A percentile compares a stretch with the other conserved stretches of the same genome.
Conservation (phyloP, 2,797 vertebrate species). For the Falco naumanni region DNA sequence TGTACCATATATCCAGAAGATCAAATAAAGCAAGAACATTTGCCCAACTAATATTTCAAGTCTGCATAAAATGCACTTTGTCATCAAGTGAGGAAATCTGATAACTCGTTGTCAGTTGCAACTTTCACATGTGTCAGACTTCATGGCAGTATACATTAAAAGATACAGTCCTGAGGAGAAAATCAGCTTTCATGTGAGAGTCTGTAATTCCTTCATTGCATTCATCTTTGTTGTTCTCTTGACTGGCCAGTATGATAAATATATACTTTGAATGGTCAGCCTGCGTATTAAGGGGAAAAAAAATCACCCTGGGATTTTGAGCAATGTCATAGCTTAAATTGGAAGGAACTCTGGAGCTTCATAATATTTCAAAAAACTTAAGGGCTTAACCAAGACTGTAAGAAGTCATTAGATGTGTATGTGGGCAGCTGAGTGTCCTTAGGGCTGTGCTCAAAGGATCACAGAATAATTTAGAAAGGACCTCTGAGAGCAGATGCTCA, state of each 20-base stretch:
- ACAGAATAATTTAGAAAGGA: neutral
- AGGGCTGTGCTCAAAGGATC: neutral
- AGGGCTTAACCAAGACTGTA: neutral
- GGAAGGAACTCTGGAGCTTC: neutral
- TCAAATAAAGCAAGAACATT: neutral
- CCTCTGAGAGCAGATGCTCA: neutral
- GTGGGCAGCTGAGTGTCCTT: neutral
- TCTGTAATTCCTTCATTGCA: neutral
- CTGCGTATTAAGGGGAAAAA: neutral
- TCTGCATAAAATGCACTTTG: neutral
- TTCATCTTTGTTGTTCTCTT: fast-evolving
- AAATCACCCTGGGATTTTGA: neutral
- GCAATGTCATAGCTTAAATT: neutral
- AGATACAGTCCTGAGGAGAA: neutral
- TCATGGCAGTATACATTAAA: neutral
- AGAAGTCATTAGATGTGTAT: neutral
- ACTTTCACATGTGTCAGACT: fast-evolving
- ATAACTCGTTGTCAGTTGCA: neutral
- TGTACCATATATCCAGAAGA: neutral
- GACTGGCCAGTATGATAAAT: neutral
- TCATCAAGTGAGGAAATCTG: neutral
- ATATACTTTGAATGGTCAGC: neutral
- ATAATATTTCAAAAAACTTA: neutral
- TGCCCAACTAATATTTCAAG: neutral
- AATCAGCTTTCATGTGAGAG: neutral